Evolutionary conservation across 2,797 vertebrate species (phyloP).

Genomic region (Brachyalestes nurse): DNA sequence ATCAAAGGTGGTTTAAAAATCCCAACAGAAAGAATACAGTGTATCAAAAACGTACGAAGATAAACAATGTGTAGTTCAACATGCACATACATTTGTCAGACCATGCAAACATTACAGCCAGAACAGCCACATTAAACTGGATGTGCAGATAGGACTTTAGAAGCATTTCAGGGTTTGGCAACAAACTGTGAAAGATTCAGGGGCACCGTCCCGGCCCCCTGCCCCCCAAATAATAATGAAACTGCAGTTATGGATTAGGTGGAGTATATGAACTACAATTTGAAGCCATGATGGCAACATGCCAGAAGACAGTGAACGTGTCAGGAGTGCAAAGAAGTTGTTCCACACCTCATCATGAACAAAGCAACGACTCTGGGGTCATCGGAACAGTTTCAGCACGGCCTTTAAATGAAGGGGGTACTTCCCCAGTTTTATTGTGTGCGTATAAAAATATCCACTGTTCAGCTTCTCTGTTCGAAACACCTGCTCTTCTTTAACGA

Average conservation of each 20-base stretch:
- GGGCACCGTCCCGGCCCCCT: background rate
- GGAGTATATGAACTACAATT: slow-evolving; percentile 21
- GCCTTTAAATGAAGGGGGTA: slow-evolving; percentile 20
- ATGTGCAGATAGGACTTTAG: slow-evolving; percentile 79
- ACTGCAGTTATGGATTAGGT: slow-evolving; percentile 23
- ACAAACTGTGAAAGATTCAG: no score
- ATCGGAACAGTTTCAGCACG: slow-evolving; percentile 49
- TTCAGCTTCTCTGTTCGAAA: slow-evolving; percentile 50
- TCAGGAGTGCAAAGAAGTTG: slow-evolving; percentile 58
- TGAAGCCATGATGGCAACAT: slow-evolving; percentile 47
- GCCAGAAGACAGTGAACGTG: slow-evolving; percentile 50
- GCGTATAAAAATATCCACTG: slow-evolving; percentile 53
- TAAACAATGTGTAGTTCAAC: slow-evolving; percentile 77
- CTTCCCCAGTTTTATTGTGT: slow-evolving; percentile 43
- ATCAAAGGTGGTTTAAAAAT: slow-evolving; percentile 95
- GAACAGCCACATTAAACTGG: slow-evolving; percentile 84
- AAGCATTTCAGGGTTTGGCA: slow-evolving; percentile 62
- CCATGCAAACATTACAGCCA: slow-evolving; percentile 91
- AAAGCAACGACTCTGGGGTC: slow-evolving; percentile 42
- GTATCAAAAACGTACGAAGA: slow-evolving; percentile 96
- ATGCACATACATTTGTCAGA: slow-evolving; percentile 85
- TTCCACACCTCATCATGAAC: slow-evolving; percentile 51
- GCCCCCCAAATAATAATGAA: slow-evolving; percentile 22
- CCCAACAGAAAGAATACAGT: slow-evolving; percentile 86
- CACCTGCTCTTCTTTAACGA: slow-evolving; percentile 57